Percentiles rank a stretch among this genome's conserved stretches.
These are phyloP conservation scores for Dipodomys merriami DNA, from an alignment of 2,113 vertebrate species.

Conservation along the genomic window DNA sequence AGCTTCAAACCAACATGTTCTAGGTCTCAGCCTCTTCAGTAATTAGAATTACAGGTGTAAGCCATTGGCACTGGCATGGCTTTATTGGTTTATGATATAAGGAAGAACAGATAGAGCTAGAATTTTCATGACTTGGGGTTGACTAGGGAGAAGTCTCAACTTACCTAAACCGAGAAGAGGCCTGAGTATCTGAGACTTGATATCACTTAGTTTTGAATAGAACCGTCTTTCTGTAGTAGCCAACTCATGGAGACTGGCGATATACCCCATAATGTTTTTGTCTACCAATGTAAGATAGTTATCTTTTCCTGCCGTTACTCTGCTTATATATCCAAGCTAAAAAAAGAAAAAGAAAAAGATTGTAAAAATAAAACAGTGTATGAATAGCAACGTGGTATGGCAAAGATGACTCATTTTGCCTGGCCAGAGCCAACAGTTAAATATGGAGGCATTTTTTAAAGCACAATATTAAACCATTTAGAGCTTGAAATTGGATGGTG, in stretches of 20 bases:
- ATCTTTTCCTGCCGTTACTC: conserved; percentile 91
- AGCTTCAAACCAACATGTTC: no score
- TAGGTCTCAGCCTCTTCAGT: no score
- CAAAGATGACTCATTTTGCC: background rate
- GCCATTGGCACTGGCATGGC: no score
- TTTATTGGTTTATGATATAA: background rate
- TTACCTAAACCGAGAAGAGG: conserved; percentile 96
- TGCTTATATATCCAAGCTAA: conserved; percentile 96
- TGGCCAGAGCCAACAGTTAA: background rate
- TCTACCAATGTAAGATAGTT: conserved; percentile 91
- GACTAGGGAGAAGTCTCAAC: background rate
- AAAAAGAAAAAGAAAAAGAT: conserved; percentile 63
- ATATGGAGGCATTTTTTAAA: conserved; percentile 34
- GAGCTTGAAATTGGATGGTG: background rate
- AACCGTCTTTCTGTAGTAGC: conserved; percentile 94
- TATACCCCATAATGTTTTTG: conserved; percentile 95
- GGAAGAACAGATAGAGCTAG: conserved; percentile 38
- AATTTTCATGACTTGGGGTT: background rate
- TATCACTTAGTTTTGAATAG: conserved; percentile 92
- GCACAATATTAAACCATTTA: background rate
- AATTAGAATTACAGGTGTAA: no score
- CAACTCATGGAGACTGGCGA: conserved; percentile 95
- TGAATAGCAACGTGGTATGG: background rate
- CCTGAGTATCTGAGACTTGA: conserved; percentile 93
- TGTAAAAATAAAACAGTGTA: conserved; percentile 42